phyloP scores from a whole-genome alignment of 2,113 vertebrate species.

The Ceratotherium simum region DNA sequence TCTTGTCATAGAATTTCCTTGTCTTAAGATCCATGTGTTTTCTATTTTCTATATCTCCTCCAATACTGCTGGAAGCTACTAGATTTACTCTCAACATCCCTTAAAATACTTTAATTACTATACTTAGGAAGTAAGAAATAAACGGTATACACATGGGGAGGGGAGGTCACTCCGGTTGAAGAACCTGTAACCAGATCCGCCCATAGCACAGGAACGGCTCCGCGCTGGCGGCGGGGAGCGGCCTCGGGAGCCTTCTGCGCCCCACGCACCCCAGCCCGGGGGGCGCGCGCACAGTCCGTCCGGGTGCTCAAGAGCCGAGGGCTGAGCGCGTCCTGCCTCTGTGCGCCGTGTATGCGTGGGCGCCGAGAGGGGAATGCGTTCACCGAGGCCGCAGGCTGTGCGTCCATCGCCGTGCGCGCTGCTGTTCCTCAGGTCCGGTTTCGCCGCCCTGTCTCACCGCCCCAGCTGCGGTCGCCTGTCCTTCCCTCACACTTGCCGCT shows the following conservation, averaged over 20 bases:
- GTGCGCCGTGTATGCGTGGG: background rate
- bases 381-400: too few species aligned
- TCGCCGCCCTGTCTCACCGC: background rate
- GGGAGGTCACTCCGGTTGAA: too few species aligned
- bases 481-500: background rate
- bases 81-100: background rate
- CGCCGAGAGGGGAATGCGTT: background rate
- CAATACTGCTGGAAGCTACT: background rate
- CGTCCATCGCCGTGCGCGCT: background rate
- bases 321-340: background rate
- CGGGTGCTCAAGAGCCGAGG: too few species aligned
- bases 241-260: background rate
- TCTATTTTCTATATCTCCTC: background rate
- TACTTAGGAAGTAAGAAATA: background rate
- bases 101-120: background rate
- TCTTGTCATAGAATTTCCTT: background rate
- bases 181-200: background rate
- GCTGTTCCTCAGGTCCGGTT: background rate
- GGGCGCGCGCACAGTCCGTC: background rate
- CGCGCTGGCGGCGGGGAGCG: background rate
- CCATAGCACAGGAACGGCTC: background rate
- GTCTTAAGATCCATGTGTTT: background rate
- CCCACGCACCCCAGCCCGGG: background rate
- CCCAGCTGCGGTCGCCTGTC: fast-evolving
- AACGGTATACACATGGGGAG: fast-evolving